A percentile compares a stretch with the other conserved stretches of the same genome.
phyloP scores from a whole-genome alignment of 1,140 invertebrate species.

The Drosophila auraria region DNA sequence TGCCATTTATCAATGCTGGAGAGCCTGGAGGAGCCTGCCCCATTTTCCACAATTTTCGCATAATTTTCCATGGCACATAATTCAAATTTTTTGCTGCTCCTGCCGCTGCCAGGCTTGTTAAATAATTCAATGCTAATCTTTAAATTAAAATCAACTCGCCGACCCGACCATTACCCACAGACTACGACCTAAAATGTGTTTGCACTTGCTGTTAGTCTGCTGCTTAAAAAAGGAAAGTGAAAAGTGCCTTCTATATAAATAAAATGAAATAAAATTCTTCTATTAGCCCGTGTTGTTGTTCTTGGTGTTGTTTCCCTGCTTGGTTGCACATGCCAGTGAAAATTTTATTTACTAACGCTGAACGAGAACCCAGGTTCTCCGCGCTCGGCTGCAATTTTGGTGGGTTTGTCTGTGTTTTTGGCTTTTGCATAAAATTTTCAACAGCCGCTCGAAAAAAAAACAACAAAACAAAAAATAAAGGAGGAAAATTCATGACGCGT shows the following conservation, averaged over 20 bases:
- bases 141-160: constrained; percentile 79
- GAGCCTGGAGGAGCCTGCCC: too few relatives aligned
- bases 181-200: constrained; percentile 45
- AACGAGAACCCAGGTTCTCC: constrained; percentile 26
- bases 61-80: constrained; percentile 76
- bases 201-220: constrained; percentile 29
- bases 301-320: constrained; percentile 18
- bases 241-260: constrained; percentile 28
- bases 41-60: constrained; percentile 24
- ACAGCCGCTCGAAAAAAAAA: constrained; percentile 10
- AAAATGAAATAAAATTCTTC: constrained; percentile 21
- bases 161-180: constrained; percentile 45
- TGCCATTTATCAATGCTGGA: constrained; percentile 61
- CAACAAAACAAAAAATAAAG: constrained; percentile 16
- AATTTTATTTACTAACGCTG: constrained; percentile 73
- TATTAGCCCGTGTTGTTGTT: constrained; percentile 19
- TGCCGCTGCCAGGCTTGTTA: constrained; percentile 43
- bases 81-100: constrained; percentile 63
- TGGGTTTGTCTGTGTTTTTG: constrained; percentile 28
- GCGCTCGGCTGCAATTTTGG: constrained; percentile 24
- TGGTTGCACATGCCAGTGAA: constrained; percentile 53
- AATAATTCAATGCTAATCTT: constrained; percentile 82
- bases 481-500: constrained; percentile 56
- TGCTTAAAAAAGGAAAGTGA: constrained; percentile 12
- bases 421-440: constrained; percentile 73